phyloP scores from a whole-genome alignment of 2,797 vertebrate genomes.

The Onychomys arenicola region DNA sequence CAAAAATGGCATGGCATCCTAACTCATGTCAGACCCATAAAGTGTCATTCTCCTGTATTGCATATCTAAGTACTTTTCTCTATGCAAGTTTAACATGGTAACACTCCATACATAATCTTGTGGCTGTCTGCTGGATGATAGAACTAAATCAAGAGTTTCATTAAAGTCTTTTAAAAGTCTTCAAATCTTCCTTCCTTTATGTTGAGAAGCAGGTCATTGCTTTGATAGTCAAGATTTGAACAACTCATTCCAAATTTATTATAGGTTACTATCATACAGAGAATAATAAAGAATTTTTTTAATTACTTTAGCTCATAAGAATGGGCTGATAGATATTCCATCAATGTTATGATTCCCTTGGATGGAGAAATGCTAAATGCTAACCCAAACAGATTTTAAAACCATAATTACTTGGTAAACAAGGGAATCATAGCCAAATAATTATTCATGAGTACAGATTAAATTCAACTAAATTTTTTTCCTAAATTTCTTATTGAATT shows the following conservation, averaged over 20 bases:
- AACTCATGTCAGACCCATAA: constrained; percentile 66
- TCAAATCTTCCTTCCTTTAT: constrained; percentile 80
- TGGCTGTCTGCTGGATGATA: constrained; percentile 9
- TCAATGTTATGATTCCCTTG: constrained; percentile 89
- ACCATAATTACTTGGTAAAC: constrained; percentile 89
- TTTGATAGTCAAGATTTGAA: constrained; percentile 87
- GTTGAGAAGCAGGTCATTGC: constrained; percentile 82
- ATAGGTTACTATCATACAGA: constrained; percentile 86
- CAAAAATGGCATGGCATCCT: constrained; percentile 69
- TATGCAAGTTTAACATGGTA: constrained; percentile 74
- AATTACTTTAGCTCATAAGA: constrained; percentile 89
- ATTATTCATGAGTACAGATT: constrained; percentile 85
- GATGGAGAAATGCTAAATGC: constrained; percentile 87
- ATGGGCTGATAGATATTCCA: constrained; percentile 88
- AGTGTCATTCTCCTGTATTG: constrained; percentile 76
- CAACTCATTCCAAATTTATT: constrained; percentile 88
- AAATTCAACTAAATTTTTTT: constrained; percentile 82
- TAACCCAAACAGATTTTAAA: constrained; percentile 90
- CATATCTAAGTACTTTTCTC: constrained; percentile 78
- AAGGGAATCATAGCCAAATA: constrained; percentile 88
- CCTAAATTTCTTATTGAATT: constrained; percentile 63
- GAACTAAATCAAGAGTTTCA: constrained; percentile 81
- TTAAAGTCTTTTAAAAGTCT: constrained; percentile 85
- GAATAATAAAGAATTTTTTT: constrained; percentile 89
- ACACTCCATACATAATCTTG: constrained; percentile 71